Evolutionary conservation across 2,888 invertebrate genomes (phyloP).

Genomic region (Geotrupes spiniger): DNA sequence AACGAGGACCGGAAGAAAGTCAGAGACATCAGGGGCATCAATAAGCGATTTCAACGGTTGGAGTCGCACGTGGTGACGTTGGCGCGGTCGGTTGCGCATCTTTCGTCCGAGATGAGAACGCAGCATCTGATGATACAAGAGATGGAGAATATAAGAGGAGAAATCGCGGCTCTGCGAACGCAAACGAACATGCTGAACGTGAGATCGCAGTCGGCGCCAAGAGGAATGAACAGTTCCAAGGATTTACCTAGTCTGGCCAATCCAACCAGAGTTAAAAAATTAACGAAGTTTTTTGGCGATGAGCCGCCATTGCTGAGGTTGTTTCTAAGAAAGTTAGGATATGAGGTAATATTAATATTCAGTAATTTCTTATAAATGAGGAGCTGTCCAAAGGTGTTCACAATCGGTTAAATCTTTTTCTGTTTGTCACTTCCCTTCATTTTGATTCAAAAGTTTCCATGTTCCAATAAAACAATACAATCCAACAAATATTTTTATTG

Average conservation of each 20-base stretch:
- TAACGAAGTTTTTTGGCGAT: slow-evolving; percentile 92
- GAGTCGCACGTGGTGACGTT: slow-evolving; percentile 90
- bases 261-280: slow-evolving; percentile 80
- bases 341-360: slow-evolving; percentile 63
- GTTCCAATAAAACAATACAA: no score
- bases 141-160: slow-evolving; percentile 81
- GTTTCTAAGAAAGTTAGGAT: slow-evolving; percentile 86
- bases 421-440: not conserved
- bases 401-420: no score
- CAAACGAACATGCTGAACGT: slow-evolving; percentile 61
- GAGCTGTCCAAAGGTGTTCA: no score
- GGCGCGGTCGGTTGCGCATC: slow-evolving; percentile 85
- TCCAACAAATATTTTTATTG: not conserved
- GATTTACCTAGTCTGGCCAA: slow-evolving; percentile 76
- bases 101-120: slow-evolving; percentile 87
- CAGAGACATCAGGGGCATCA: slow-evolving; percentile 73
- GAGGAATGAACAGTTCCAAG: slow-evolving; percentile 53
- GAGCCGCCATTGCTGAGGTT: slow-evolving; percentile 87
- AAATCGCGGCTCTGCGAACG: slow-evolving; percentile 73
- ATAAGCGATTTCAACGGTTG: slow-evolving; percentile 81
- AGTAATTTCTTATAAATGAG: not conserved
- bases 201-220: slow-evolving; percentile 66
- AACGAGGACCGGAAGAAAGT: slow-evolving; percentile 73
- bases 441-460: not conserved
- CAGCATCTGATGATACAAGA: slow-evolving; percentile 88